phyloP scores from a whole-genome alignment of 2,888 invertebrate genomes.

The Norana najaformis region DNA sequence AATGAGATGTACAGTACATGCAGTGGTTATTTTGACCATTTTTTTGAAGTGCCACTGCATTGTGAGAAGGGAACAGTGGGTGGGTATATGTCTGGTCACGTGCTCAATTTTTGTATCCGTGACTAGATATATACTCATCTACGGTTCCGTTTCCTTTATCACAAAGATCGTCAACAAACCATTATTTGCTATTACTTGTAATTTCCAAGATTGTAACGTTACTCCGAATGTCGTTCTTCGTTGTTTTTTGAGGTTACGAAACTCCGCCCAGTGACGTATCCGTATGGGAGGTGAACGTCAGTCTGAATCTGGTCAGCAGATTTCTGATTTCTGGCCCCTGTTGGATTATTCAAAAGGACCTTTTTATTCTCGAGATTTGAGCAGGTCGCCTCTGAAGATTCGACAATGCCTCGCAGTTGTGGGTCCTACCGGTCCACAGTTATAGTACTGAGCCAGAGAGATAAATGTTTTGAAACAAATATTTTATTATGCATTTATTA shows the following conservation, averaged over 20 bases:
- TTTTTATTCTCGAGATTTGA: too few relatives aligned
- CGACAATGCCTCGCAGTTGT: background rate
- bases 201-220: background rate
- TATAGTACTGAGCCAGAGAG: background rate
- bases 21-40: background rate
- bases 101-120: background rate
- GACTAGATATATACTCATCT: slow-evolving; percentile 13
- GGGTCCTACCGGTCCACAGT: background rate
- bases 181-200: background rate
- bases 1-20: background rate
- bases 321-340: background rate
- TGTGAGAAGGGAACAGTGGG: background rate
- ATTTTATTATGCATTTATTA: background rate
- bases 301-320: background rate
- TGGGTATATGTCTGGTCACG: slow-evolving; percentile 13
- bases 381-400: background rate
- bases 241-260: background rate
- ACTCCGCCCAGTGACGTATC: background rate
- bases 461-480: background rate
- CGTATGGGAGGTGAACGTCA: background rate
- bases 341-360: background rate
- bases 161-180: background rate
- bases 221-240: background rate
- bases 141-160: background rate
- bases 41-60: background rate